Evolutionary conservation across 2,113 vertebrate genomes (phyloP).

Genomic region (Ochotona curzoniae): DNA sequence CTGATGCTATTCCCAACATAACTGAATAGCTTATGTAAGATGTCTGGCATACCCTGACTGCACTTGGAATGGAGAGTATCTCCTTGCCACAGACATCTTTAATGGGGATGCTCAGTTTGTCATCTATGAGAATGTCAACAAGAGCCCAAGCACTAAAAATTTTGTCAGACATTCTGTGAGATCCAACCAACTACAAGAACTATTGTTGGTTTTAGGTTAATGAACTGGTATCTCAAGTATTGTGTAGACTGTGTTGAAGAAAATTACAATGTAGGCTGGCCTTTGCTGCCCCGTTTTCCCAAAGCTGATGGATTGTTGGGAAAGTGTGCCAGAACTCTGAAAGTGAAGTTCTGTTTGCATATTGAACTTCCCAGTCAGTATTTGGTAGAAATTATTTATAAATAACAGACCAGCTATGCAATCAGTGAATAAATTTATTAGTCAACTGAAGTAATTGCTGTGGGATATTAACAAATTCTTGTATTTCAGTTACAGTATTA

Average conservation of each 20-base stretch:
- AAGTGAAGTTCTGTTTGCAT: neutral
- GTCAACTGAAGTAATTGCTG: neutral
- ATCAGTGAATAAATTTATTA: neutral
- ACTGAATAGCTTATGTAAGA: conserved; percentile 45
- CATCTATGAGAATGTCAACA: conserved; percentile 49
- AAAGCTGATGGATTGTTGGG: neutral
- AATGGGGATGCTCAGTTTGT: conserved; percentile 59
- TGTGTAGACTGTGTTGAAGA: conserved; percentile 28
- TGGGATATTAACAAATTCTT: neutral
- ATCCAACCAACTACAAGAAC: conserved; percentile 6
- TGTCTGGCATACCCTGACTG: conserved; percentile 17
- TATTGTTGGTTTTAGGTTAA: neutral
- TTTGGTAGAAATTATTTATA: conserved; percentile 19
- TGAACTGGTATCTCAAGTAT: neutral
- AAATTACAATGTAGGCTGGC: neutral
- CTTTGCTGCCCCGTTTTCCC: neutral
- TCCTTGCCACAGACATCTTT: conserved; percentile 12
- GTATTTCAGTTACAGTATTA: neutral
- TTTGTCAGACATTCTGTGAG: conserved; percentile 32
- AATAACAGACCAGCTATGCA: neutral
- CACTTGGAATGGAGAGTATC: conserved; percentile 6
- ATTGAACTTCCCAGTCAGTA: neutral
- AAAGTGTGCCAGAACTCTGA: conserved; percentile 1
- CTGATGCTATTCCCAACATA: conserved; percentile 34
- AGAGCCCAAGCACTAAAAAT: conserved; percentile 58